Evolutionary conservation across 1,140 invertebrate species (phyloP), one percentile per base, ranked within the genome.

Genomic region (Drosophila murphyi): DNA sequence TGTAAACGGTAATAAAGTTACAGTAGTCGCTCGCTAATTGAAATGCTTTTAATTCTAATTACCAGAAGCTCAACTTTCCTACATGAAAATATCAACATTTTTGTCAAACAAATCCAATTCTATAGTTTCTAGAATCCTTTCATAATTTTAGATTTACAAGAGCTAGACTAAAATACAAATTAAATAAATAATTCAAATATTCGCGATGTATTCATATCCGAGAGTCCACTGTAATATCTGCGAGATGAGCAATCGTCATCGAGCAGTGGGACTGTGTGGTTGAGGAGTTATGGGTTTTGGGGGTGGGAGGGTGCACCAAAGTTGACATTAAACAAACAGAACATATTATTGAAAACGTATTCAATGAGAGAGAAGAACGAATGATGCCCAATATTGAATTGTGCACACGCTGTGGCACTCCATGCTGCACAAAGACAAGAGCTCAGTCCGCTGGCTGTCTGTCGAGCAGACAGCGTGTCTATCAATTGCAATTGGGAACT

Each of bases 271-370:
- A 8, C 8, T 73, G 48, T 43, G 12, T 29, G n/a, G 45, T 20
- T 20, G 20, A 20, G 20, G 20, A 20, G 20, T 3, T 34, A 10
- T 20, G 8, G 59, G 31, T 8, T n/a, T n/a, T 10, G 10, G 7
- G 32, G 68, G 32, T 7, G 20, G 51, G 20, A n/a, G 39, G 31
- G 39, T 57, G 74, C 51, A 78, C 48, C 62, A 57, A 78, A 83
- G 88, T 88, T 89, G 85, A 73, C 85, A 88, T 89, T 78, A 80
- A 71, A 69, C 85, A 88, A 88, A 88, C 77, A 88, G 50, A 67
- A 61, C 70, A 59, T 78, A 78, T 78, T 81, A 70, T 74, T 72
- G 54, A 70, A 54, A 72, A 59, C 63, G 39, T 43, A 50, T 73
- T 61, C 71, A 52, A 78, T 64, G 35, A 62, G 39, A 76, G 52